A percentile compares a stretch with the other conserved stretches of the same genome.
Evolutionary conservation across 2,797 vertebrate species (phyloP).

Genomic region (Melanitta fusca): DNA sequence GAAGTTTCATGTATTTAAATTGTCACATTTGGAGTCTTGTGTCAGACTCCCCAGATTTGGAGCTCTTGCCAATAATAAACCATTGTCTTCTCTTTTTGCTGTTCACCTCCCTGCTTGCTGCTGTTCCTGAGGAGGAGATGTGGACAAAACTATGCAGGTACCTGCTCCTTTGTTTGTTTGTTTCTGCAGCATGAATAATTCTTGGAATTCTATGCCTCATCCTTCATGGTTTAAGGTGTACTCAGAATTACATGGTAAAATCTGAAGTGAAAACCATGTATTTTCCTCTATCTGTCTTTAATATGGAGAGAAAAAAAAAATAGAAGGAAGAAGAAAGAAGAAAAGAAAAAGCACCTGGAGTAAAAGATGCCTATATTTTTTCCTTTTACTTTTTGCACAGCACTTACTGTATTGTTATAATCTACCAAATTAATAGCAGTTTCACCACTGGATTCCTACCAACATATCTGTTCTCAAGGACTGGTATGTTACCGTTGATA

Average conservation of each 20-base stretch:
- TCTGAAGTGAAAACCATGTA: slow-evolving; percentile 49
- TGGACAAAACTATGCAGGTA: background rate
- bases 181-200: slow-evolving; percentile 41
- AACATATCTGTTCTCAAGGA: background rate
- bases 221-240: slow-evolving; percentile 25
- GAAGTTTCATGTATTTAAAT: slow-evolving; percentile 56
- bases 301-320: background rate
- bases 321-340: fast-evolving
- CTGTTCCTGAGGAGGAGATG: background rate
- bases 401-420: background rate
- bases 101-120: background rate
- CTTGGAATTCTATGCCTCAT: background rate
- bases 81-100: background rate
- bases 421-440: background rate
- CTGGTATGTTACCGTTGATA: background rate
- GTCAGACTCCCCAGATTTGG: background rate
- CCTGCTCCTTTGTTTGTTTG: background rate
- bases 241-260: background rate
- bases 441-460: background rate
- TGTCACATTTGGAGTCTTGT: background rate
- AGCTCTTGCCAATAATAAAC: slow-evolving; percentile 16
- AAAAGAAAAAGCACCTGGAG: background rate
- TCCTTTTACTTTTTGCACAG: background rate
- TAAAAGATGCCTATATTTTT: background rate
- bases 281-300: background rate